Evolutionary conservation across 2,888 invertebrate genomes (phyloP).

Genomic region (Pterobdella sp.): DNA sequence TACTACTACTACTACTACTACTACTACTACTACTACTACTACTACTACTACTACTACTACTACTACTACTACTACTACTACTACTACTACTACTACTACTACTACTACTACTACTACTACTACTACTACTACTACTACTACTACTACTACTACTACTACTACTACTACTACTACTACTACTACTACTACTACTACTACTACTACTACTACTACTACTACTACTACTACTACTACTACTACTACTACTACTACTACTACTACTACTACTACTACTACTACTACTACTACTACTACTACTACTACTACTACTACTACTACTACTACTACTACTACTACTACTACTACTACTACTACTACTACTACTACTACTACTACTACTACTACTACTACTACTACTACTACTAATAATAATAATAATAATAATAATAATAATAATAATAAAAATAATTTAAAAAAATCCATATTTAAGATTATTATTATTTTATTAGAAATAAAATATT

Average conservation of each 20-base stretch:
- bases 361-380: not conserved
- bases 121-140: slow-evolving; percentile 19
- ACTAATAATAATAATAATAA: not conserved
- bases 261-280: slow-evolving; percentile 27
- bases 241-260: slow-evolving; percentile 28
- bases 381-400: slow-evolving; percentile 2
- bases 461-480: too few species aligned
- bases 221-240: slow-evolving; percentile 22
- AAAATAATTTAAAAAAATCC: too few species aligned
- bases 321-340: slow-evolving; percentile 19
- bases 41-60: slow-evolving; percentile 17
- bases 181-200: slow-evolving; percentile 30
- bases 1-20: slow-evolving; percentile 17
- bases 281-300: slow-evolving; percentile 30
- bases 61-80: slow-evolving; percentile 19
- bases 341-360: slow-evolving; percentile 14
- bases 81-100: slow-evolving; percentile 20
- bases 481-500: too few species aligned
- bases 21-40: slow-evolving; percentile 20
- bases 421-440: not conserved
- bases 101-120: slow-evolving; percentile 19
- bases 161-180: slow-evolving; percentile 25
- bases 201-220: slow-evolving; percentile 29
- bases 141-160: slow-evolving; percentile 4
- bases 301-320: slow-evolving; percentile 29